A percentile compares a stretch with the other conserved stretches of the same genome.
Conservation (phyloP, 2,888 invertebrate species). For the Drosophila merina region DNA sequence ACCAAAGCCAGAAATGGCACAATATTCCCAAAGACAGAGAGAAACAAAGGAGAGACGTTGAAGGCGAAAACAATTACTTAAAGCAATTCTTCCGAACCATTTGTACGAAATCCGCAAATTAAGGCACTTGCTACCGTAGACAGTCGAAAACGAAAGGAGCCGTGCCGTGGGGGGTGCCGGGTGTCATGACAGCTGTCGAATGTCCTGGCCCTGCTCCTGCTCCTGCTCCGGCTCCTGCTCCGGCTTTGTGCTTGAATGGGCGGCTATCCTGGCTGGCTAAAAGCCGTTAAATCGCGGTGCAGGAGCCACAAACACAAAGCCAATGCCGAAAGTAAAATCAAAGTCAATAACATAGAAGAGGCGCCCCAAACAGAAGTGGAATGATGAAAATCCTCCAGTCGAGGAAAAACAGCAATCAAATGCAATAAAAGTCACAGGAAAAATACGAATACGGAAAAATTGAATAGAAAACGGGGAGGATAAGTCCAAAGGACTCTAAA, state of each 20-base stretch:
- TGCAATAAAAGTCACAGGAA: slow-evolving; percentile 55
- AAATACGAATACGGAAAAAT: slow-evolving; percentile 11
- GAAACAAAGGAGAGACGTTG: background rate
- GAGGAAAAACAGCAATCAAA: slow-evolving; percentile 47
- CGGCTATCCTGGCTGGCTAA: slow-evolving; percentile 43
- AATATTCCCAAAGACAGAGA: slow-evolving; percentile 33
- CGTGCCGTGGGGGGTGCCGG: slow-evolving; percentile 6
- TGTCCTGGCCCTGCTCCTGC: slow-evolving; percentile 15
- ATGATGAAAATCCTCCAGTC: slow-evolving; percentile 27
- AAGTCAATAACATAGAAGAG: slow-evolving; percentile 63
- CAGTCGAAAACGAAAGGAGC: slow-evolving; percentile 38
- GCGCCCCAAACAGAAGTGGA: slow-evolving; percentile 9
- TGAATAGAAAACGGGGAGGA: slow-evolving; percentile 4
- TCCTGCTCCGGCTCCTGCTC: background rate
- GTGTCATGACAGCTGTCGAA: slow-evolving; percentile 49
- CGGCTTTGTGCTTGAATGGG: slow-evolving; percentile 46
- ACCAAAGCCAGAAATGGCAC: slow-evolving; percentile 36
- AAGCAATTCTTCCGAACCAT: slow-evolving; percentile 79
- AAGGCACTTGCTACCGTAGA: slow-evolving; percentile 73
- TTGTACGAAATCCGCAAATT: slow-evolving; percentile 80
- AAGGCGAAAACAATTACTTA: slow-evolving; percentile 74
- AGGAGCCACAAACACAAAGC: slow-evolving; percentile 55
- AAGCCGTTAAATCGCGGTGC: slow-evolving; percentile 13
- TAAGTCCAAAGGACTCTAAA: background rate
- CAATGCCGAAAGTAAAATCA: slow-evolving; percentile 70